phyloP scores from a whole-genome alignment of 2,888 invertebrate species.

The Alitta virens region DNA sequence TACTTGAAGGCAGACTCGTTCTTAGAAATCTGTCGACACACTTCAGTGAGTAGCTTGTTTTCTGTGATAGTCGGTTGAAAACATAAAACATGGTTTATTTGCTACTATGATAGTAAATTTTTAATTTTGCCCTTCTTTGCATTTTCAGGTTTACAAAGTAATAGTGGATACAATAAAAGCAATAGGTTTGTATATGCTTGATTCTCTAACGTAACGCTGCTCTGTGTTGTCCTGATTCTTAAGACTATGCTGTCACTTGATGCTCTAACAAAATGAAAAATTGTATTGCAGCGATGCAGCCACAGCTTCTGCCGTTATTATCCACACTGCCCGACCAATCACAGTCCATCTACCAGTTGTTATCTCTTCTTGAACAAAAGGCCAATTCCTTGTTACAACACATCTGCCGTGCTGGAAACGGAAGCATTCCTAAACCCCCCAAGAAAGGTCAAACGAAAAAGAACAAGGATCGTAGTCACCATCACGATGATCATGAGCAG shows the following conservation, averaged over 20 bases:
- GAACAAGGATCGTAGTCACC: conserved; percentile 17
- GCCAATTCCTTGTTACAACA: conserved; percentile 39
- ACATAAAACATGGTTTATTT: no score
- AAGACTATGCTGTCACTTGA: no score
- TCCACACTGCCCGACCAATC: conserved; percentile 36
- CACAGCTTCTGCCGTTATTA: conserved; percentile 37
- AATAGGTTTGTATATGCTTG: conserved; percentile 33
- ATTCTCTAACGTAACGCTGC: no score
- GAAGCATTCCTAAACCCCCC: conserved; percentile 37
- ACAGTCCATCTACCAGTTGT: conserved; percentile 35
- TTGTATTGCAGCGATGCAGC: conserved; percentile 36
- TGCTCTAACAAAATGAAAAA: neutral
- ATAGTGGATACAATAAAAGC: conserved; percentile 44
- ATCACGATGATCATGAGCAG: conserved; percentile 3
- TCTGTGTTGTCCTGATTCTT: no score
- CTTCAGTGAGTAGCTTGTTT: conserved; percentile 36
- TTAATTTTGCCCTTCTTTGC: neutral
- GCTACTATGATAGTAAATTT: no score
- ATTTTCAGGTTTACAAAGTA: conserved; percentile 40
- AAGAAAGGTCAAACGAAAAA: conserved; percentile 25
- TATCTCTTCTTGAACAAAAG: conserved; percentile 39
- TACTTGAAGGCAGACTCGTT: conserved; percentile 48
- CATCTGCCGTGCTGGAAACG: conserved; percentile 44
- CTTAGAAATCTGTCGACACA: conserved; percentile 52
- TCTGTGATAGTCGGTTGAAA: no score